Evolutionary conservation across 1,140 invertebrate species (phyloP).

Genomic region (Gonioctena quinquepunctata): DNA sequence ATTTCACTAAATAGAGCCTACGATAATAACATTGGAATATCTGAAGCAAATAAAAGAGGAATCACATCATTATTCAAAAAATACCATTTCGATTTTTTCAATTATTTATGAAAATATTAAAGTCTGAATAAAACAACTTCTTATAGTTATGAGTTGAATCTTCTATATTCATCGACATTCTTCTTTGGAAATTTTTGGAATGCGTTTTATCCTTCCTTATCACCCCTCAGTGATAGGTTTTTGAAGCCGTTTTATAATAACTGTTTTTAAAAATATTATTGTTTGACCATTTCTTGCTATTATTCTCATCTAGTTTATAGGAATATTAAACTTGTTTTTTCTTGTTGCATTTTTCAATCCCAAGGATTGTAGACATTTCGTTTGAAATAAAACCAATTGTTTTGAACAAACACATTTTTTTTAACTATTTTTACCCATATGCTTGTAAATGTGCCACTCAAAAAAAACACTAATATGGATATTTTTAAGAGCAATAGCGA

Average conservation of each 20-base stretch:
- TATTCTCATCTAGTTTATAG: not conserved
- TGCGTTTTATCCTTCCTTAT: not conserved
- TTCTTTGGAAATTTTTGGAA: not conserved
- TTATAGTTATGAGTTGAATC: not conserved
- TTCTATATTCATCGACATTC: not conserved
- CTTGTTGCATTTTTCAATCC: not conserved
- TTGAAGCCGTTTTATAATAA: not conserved
- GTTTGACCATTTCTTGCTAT: not conserved
- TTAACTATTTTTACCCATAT: not conserved
- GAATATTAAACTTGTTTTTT: not conserved
- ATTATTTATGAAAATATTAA: not conserved
- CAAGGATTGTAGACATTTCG: not conserved
- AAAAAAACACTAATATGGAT: not conserved
- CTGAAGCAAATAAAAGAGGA: constrained; percentile 3
- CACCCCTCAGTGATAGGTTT: not conserved
- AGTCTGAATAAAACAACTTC: not conserved
- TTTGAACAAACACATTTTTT: not conserved
- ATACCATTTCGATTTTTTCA: not conserved
- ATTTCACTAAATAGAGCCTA: not conserved
- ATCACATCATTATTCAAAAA: not conserved
- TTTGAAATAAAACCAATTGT: not conserved
- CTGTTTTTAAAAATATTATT: not conserved
- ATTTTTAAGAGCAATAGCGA: not conserved
- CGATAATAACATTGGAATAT: constrained; percentile 1
- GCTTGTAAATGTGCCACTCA: not conserved